phyloP scores from a whole-genome alignment of 30 jellyfish, hydroid and myxozoan genomes.

The Cassiopea xamachana region DNA sequence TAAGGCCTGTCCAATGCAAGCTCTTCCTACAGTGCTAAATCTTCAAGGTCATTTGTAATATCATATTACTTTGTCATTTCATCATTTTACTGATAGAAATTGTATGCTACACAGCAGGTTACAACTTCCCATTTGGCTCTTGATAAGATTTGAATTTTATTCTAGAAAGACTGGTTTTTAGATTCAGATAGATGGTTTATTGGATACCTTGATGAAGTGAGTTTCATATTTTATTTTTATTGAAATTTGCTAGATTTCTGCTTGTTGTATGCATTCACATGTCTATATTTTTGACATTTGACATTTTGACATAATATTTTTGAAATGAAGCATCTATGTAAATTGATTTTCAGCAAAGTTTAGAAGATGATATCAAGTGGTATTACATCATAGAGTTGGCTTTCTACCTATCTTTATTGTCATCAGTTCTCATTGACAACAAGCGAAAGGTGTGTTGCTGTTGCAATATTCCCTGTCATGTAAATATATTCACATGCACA shows the following conservation, averaged over 20 bases:
- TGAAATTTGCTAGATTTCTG: too few species aligned
- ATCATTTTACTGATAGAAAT: not conserved
- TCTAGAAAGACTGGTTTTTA: conserved; percentile 83
- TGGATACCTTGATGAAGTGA: conserved; percentile 71
- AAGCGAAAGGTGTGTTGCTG: conserved; percentile 86
- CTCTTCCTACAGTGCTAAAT: too few species aligned
- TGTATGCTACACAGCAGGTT: not conserved
- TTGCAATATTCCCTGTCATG: not conserved
- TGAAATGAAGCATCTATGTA: not conserved
- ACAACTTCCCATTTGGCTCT: too few species aligned
- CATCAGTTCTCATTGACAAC: conserved; percentile 89
- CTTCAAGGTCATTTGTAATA: too few species aligned
- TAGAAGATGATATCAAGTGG: conserved; percentile 70
- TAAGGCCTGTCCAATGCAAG: too few species aligned
- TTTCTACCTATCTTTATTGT: conserved; percentile 81
- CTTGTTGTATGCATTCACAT: too few species aligned
- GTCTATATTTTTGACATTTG: too few species aligned
- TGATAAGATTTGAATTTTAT: not conserved
- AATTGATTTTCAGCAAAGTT: conserved; percentile 74
- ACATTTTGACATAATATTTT: too few species aligned
- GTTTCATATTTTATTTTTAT: not conserved
- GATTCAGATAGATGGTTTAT: conserved; percentile 62
- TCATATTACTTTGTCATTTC: not conserved
- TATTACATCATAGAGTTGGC: conserved; percentile 83
- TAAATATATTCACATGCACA: not conserved